A percentile compares a stretch with the other conserved stretches of the same genome.
Conservation (phyloP, 2,888 invertebrate species). For the Belgica antarctica region DNA sequence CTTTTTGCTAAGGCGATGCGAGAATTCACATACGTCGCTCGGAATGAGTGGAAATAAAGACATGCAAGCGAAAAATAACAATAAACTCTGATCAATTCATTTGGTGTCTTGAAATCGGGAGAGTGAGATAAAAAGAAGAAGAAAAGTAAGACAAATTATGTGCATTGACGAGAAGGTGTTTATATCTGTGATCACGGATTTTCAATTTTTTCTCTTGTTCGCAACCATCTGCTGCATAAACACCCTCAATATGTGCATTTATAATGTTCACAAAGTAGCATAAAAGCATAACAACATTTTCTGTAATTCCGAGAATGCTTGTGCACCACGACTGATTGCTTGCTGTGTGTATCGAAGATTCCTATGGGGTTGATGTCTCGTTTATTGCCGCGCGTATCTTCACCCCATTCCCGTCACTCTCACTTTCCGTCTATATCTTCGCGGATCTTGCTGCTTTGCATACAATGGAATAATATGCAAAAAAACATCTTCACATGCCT, state of each 20-base stretch:
- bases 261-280: too few species aligned
- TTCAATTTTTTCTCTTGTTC: too few species aligned
- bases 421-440: neutral
- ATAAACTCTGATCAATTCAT: slow-evolving; percentile 46
- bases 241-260: neutral
- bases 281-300: neutral
- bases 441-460: too few species aligned
- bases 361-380: slow-evolving; percentile 23
- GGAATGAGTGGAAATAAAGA: neutral
- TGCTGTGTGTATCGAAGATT: slow-evolving; percentile 2
- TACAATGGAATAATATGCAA: slow-evolving; percentile 23
- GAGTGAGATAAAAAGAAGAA: neutral
- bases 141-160: too few species aligned
- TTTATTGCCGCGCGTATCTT: neutral
- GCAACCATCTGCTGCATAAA: too few species aligned
- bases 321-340: slow-evolving; percentile 6
- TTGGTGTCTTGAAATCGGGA: neutral
- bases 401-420: neutral
- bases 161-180: too few species aligned
- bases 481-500: slow-evolving; percentile 20
- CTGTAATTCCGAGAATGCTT: slow-evolving; percentile 6
- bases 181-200: too few species aligned
- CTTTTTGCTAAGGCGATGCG: neutral
- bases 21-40: slow-evolving; percentile 4
- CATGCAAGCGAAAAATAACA: slow-evolving; percentile 44